A percentile compares a stretch with the other conserved stretches of the same genome.
Evolutionary conservation across 2,113 vertebrate genomes (phyloP).

Genomic region (Myiozetetes cayanensis): DNA sequence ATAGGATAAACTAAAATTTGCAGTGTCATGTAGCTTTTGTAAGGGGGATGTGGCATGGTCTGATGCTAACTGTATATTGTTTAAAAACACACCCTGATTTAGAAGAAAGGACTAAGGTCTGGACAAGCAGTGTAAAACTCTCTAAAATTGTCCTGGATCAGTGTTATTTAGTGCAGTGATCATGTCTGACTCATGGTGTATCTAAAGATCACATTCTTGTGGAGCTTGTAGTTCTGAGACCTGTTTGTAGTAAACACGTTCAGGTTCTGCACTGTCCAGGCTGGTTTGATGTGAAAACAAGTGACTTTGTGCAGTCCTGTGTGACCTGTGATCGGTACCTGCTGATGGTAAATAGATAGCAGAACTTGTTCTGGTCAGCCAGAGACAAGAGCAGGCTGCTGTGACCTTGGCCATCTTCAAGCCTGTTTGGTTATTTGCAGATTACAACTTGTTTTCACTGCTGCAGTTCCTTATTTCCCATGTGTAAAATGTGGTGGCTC

Average conservation of each 20-base stretch:
- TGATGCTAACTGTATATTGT: neutral
- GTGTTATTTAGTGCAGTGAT: neutral
- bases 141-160: neutral
- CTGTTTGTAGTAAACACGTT: slow-evolving; percentile 40
- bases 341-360: slow-evolving; percentile 38
- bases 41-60: neutral
- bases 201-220: neutral
- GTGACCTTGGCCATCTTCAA: slow-evolving; percentile 28
- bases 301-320: neutral
- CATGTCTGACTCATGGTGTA: neutral
- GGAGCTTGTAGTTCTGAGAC: neutral
- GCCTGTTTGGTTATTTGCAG: neutral
- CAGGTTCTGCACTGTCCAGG: neutral
- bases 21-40: neutral
- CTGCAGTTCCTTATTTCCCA: neutral
- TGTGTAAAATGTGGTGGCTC: neutral
- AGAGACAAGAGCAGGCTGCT: neutral
- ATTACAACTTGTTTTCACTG: neutral
- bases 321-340: neutral
- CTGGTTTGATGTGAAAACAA: slow-evolving; percentile 49
- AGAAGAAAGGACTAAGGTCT: neutral
- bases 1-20: neutral
- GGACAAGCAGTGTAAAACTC: neutral
- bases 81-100: neutral
- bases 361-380: slow-evolving; percentile 34